Base-by-base conservation (phyloP, 1,140 invertebrate genomes). In the Sipha flava region DNA sequence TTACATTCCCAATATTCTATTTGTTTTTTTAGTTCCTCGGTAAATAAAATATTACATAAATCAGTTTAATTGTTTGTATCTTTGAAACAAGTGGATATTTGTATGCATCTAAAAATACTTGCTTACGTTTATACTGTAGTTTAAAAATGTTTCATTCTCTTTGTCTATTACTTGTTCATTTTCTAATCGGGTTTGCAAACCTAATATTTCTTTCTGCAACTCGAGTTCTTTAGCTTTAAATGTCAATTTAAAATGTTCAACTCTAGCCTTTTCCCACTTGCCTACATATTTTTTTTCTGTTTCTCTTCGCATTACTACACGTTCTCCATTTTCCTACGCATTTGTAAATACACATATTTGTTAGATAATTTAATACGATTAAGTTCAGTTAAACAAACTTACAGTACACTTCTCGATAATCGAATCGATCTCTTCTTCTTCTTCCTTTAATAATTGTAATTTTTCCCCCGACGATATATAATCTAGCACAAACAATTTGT, bases 11-110 rank as follows among this genome's bases (percentile, higher is more conserved):
- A 81, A 47, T 70, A 54, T 37, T 81, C 64, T 0, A 81, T 54
- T 70, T 79, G 73, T 83, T 81, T 54, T 40, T 81, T 54, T 52
- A 81, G 49, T 43, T 81, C 62, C 80, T 81, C 14, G 21, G 43
- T 79, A 18, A 91, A 87, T 10, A 90, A 90, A 57, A 57, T 14
- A 29, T 29, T 29, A 57, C 16, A 29, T 4, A 47, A 29, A 31
- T 14, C 1, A n/a, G 16, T n/a, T 40, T 1, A 37, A 16, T 40
- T 40, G 34, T 18, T 7, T 34, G 18, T 31, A 34, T 31, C 12
- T 34, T 62, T n/a, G n/a, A n/a, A n/a, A n/a, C n/a, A n/a, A n/a
- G n/a, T n/a, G n/a, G n/a, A n/a, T n/a, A n/a, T n/a, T n/a, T n/a
- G n/a, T n/a, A n/a, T 40, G 37, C 37, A 40, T 14, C n/a, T 12